phyloP scores from a whole-genome alignment of 30 jellyfish, hydroid and myxozoan species.

The Turritopsis rubra region DNA sequence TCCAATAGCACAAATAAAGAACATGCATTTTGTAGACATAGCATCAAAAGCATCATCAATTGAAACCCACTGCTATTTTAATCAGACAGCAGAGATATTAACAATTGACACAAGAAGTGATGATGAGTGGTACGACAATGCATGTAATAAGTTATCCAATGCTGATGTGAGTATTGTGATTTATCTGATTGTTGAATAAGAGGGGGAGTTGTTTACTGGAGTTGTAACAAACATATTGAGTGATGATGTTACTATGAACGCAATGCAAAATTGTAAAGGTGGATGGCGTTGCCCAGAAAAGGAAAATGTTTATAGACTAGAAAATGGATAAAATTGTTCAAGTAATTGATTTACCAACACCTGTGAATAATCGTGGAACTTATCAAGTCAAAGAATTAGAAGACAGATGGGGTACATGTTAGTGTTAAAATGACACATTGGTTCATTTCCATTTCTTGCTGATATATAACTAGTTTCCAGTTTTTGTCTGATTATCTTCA shows the following conservation, averaged over 20 bases:
- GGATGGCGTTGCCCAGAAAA: constrained; percentile 42
- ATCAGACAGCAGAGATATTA: neutral
- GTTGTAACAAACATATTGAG: constrained; percentile 21
- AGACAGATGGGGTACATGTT: constrained; percentile 38
- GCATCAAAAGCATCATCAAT: neutral
- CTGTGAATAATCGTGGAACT: constrained; percentile 45
- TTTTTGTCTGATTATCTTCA: too few relatives aligned
- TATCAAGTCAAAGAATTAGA: constrained; percentile 36
- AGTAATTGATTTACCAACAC: constrained; percentile 36
- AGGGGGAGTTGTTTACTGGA: constrained; percentile 38
- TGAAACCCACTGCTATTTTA: neutral
- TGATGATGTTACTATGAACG: constrained; percentile 28
- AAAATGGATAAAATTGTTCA: constrained; percentile 27
- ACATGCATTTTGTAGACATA: neutral
- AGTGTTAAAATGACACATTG: too few relatives aligned
- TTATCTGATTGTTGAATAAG: constrained; percentile 27
- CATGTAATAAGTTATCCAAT: constrained; percentile 18
- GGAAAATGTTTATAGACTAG: constrained; percentile 36
- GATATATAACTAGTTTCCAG: too few relatives aligned
- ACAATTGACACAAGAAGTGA: neutral
- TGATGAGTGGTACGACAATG: constrained; percentile 35
- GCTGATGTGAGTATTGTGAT: constrained; percentile 17
- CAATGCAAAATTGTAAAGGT: constrained; percentile 45
- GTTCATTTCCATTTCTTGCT: too few relatives aligned
- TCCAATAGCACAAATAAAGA: neutral